Evolutionary conservation across 2,888 invertebrate species (phyloP).

Genomic region (Drosophila subquinaria): DNA sequence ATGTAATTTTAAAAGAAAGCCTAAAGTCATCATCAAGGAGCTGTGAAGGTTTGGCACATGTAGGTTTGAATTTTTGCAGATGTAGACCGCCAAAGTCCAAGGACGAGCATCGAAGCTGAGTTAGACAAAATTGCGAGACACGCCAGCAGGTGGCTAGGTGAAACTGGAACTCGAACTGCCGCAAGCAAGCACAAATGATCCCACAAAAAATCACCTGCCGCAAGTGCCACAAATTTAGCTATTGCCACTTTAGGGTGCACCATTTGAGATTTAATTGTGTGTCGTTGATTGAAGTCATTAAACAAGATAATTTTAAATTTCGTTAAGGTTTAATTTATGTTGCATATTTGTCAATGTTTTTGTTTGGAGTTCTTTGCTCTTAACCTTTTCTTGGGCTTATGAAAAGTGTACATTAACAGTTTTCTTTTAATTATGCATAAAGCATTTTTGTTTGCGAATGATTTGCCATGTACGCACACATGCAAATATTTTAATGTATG

Average conservation of each 20-base stretch:
- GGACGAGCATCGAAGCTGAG: slow-evolving; percentile 8
- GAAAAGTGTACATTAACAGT: slow-evolving; percentile 27
- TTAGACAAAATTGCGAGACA: neutral
- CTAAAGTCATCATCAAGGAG: neutral
- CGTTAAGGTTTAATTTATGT: slow-evolving; percentile 5
- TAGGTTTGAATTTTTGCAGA: neutral
- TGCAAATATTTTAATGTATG: slow-evolving; percentile 33
- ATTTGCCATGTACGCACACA: slow-evolving; percentile 54
- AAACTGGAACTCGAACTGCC: slow-evolving; percentile 1
- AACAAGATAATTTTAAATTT: neutral
- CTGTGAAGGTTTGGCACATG: neutral
- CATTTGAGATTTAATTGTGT: slow-evolving; percentile 5
- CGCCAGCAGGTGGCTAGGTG: slow-evolving; percentile 39
- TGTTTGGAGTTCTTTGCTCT: slow-evolving; percentile 6
- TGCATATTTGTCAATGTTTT: slow-evolving; percentile 17
- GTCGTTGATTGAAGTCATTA: slow-evolving; percentile 6
- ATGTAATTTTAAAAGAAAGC: neutral
- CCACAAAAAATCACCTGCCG: slow-evolving; percentile 42
- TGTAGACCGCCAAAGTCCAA: slow-evolving; percentile 2
- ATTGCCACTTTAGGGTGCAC: slow-evolving; percentile 15
- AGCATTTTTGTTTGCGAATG: slow-evolving; percentile 62
- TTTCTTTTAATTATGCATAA: slow-evolving; percentile 56
- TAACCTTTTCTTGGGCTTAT: neutral
- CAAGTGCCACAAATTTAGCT: slow-evolving; percentile 19
- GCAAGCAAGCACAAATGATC: neutral